A percentile compares a stretch with the other conserved stretches of the same genome.
Conservation (phyloP, 2,113 vertebrate species). For the Paradoxurus hermaphroditus region DNA sequence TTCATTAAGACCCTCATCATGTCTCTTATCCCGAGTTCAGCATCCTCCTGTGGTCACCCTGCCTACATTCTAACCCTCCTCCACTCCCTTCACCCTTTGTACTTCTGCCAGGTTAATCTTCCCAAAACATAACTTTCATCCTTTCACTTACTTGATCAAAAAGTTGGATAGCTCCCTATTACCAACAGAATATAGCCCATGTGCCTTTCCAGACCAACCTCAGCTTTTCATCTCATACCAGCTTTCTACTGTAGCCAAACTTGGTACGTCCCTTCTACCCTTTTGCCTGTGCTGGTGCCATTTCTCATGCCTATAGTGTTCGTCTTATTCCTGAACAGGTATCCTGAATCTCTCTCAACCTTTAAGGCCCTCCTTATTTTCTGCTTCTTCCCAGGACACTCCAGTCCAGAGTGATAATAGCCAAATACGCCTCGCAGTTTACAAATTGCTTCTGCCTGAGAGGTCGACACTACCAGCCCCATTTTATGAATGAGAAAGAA, state of each 20-base stretch:
- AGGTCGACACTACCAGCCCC: background rate
- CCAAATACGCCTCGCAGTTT: conserved; percentile 12
- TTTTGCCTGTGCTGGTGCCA: background rate
- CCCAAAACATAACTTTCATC: background rate
- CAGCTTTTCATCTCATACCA: background rate
- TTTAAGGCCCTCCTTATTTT: background rate
- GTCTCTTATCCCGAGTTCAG: background rate
- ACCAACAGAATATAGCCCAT: background rate
- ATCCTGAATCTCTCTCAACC: background rate
- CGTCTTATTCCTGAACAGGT: background rate
- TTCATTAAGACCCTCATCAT: background rate
- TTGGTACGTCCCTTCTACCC: background rate
- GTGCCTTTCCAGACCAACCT: background rate
- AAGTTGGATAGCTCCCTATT: background rate
- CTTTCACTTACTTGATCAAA: background rate
- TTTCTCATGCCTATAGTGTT: background rate
- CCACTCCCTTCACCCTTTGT: background rate
- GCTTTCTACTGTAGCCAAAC: background rate
- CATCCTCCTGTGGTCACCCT: background rate
- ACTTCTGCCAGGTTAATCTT: background rate
- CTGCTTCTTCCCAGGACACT: background rate
- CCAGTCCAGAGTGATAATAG: background rate
- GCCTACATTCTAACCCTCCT: background rate
- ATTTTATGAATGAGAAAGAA: conserved; percentile 2
- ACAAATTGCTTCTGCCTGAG: background rate